Conservation (phyloP, 2,797 vertebrate species). For the Schizopygopsis malacanthus region DNA sequence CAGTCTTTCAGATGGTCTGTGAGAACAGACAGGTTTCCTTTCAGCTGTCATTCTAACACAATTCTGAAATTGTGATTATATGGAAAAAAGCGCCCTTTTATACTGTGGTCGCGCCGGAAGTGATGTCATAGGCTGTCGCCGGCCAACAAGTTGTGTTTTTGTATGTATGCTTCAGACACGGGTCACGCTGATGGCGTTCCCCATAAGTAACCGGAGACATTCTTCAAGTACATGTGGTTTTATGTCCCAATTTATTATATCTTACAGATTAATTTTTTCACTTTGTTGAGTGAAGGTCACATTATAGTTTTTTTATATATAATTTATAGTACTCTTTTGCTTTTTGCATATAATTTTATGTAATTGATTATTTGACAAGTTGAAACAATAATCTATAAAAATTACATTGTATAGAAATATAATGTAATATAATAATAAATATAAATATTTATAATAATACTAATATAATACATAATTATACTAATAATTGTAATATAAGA, state of each 20-base stretch:
- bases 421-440: too few relatives aligned
- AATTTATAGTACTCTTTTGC: background rate
- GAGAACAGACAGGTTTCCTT: slow-evolving; percentile 73
- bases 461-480: too few relatives aligned
- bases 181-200: too few relatives aligned
- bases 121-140: too few relatives aligned
- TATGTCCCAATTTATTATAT: background rate
- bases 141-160: too few relatives aligned
- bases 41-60: slow-evolving; percentile 61
- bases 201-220: too few relatives aligned
- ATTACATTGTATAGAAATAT: background rate
- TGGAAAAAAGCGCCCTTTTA: background rate
- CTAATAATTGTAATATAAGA: too few relatives aligned
- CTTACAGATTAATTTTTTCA: background rate
- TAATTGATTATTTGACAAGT: background rate
- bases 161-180: too few relatives aligned
- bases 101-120: too few relatives aligned
- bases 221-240: background rate
- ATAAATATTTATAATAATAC: too few relatives aligned
- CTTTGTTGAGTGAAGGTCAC: background rate
- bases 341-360: background rate
- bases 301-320: background rate
- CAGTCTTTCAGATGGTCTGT: slow-evolving; percentile 78
- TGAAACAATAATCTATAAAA: background rate
- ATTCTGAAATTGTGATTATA: slow-evolving; percentile 63